Evolutionary conservation across 1,140 invertebrate species (phyloP).

Genomic region (Amyelois transitella): DNA sequence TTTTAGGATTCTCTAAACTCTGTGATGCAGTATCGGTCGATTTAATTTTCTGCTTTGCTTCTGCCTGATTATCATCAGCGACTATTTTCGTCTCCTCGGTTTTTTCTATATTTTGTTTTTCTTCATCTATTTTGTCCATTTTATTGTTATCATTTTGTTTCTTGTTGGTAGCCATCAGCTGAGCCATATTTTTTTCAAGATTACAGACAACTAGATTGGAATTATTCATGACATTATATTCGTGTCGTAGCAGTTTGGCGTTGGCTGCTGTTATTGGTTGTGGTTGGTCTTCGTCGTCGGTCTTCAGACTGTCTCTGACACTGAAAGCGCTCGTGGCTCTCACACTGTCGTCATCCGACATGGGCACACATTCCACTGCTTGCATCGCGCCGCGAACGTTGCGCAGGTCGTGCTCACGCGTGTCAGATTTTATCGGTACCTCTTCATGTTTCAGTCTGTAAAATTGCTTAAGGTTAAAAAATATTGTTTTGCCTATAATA

Average conservation of each 20-base stretch:
- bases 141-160: slow-evolving; percentile 44
- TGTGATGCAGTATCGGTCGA: slow-evolving; percentile 57
- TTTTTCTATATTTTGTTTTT: slow-evolving; percentile 46
- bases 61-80: slow-evolving; percentile 28
- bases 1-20: slow-evolving; percentile 65
- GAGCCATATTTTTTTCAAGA: slow-evolving; percentile 75
- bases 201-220: slow-evolving; percentile 76
- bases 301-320: slow-evolving; percentile 75
- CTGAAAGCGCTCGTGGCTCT: slow-evolving; percentile 69
- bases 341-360: slow-evolving; percentile 72
- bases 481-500: not conserved
- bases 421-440: slow-evolving; percentile 39
- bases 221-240: slow-evolving; percentile 71
- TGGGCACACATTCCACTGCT: slow-evolving; percentile 59
- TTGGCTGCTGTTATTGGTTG: slow-evolving; percentile 66
- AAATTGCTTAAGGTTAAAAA: not conserved
- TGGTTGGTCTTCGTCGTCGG: slow-evolving; percentile 76
- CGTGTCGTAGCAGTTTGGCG: slow-evolving; percentile 64
- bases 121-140: slow-evolving; percentile 65
- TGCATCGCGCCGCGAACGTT: slow-evolving; percentile 48
- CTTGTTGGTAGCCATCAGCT: slow-evolving; percentile 55
- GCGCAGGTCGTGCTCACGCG: slow-evolving; percentile 56
- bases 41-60: slow-evolving; percentile 49
- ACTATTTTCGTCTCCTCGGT: slow-evolving; percentile 41
- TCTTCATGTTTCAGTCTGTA: slow-evolving; percentile 17